A percentile compares a stretch with the other conserved stretches of the same genome.
Conservation (phyloP, 2,888 invertebrate species). For the Drosophila tripunctata region DNA sequence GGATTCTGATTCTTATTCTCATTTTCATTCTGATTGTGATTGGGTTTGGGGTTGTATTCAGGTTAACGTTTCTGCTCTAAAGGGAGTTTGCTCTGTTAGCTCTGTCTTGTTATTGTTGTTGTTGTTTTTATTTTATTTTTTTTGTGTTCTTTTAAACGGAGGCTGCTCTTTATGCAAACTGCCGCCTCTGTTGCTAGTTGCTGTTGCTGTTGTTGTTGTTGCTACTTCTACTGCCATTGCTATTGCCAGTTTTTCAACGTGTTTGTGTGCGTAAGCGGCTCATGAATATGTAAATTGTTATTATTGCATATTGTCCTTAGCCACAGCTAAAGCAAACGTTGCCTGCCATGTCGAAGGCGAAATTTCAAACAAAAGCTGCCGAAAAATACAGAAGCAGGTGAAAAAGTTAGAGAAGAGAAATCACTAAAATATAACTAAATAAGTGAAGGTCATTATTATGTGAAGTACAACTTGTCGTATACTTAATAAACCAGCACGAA, state of each 20-base stretch:
- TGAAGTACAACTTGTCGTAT: slow-evolving; percentile 13
- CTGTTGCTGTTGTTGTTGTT: slow-evolving; percentile 16
- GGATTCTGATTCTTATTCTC: background rate
- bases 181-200: slow-evolving; percentile 21
- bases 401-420: slow-evolving; percentile 25
- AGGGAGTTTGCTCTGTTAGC: slow-evolving; percentile 29
- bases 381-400: slow-evolving; percentile 34
- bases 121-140: slow-evolving; percentile 21
- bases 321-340: slow-evolving; percentile 20
- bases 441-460: slow-evolving; percentile 17
- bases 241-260: slow-evolving; percentile 43
- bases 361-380: slow-evolving; percentile 28
- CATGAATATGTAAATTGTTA: slow-evolving; percentile 79
- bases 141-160: slow-evolving; percentile 58
- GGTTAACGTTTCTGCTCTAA: slow-evolving; percentile 22
- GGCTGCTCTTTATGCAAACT: slow-evolving; percentile 76
- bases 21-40: background rate
- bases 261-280: slow-evolving; percentile 67
- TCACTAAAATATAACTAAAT: slow-evolving; percentile 30
- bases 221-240: slow-evolving; percentile 23
- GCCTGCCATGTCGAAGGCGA: slow-evolving; percentile 9
- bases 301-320: slow-evolving; percentile 77
- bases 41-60: background rate
- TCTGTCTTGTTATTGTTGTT: background rate
- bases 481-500: background rate